phyloP scores from a whole-genome alignment of 2,797 vertebrate species.

The Parauchenoglanis punctatus region DNA sequence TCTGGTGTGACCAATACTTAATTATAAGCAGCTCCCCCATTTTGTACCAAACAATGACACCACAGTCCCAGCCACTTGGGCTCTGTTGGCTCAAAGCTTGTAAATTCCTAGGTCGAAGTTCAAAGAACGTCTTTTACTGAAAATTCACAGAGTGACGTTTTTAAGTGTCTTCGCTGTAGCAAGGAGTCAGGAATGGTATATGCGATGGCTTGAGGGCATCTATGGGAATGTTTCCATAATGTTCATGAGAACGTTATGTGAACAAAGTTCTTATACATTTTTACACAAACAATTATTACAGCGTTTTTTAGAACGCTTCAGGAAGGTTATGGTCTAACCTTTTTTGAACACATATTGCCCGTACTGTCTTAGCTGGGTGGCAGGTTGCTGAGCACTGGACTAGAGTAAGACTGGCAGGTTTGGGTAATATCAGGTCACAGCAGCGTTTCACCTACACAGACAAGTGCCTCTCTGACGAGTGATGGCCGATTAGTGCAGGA shows the following conservation, averaged over 20 bases:
- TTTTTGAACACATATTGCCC: neutral
- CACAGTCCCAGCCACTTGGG: neutral
- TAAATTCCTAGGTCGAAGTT: neutral
- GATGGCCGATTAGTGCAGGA: constrained; percentile 9
- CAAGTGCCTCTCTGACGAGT: constrained; percentile 40
- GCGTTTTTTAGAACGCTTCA: neutral
- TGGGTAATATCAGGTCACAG: constrained; percentile 37
- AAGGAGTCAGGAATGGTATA: neutral
- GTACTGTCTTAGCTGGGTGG: neutral
- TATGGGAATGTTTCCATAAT: neutral
- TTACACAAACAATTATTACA: neutral
- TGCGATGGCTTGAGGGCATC: neutral
- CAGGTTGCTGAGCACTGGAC: neutral
- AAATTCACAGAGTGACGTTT: neutral
- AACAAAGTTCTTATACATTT: neutral
- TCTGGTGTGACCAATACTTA: neutral
- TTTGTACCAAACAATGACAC: neutral
- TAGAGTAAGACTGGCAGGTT: neutral
- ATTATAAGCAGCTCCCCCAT: neutral
- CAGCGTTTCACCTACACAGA: constrained; percentile 27
- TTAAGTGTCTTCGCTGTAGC: neutral
- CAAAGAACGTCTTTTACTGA: neutral
- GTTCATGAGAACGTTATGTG: neutral
- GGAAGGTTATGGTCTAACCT: neutral
- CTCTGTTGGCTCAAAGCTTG: neutral